Percentiles rank a stretch among this genome's conserved stretches.
Conservation (phyloP, 2,888 invertebrate species). For the Antheraea assamensis region DNA sequence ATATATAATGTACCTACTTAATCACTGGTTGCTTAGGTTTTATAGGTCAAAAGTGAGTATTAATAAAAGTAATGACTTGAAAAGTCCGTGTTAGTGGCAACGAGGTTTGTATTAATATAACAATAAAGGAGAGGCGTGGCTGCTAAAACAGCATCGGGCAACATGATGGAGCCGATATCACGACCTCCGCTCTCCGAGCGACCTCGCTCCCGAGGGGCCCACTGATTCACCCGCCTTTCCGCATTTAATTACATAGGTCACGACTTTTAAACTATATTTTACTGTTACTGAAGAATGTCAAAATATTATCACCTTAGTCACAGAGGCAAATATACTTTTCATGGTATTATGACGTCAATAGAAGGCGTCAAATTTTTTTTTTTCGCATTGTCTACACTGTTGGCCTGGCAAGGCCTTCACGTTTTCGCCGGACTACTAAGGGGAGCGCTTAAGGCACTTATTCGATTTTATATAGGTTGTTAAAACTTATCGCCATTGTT, state of each 20-base stretch:
- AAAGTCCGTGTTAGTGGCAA: conserved; percentile 34
- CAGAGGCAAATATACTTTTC: background rate
- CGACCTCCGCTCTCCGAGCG: conserved; percentile 51
- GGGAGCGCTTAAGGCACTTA: too few relatives aligned
- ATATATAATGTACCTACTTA: background rate
- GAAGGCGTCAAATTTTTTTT: too few relatives aligned
- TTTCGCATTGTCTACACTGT: too few relatives aligned
- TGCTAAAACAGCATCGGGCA: conserved; percentile 33
- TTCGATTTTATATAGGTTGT: too few relatives aligned
- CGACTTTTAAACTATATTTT: conserved; percentile 21
- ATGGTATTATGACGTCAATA: background rate
- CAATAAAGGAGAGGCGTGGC: conserved; percentile 61
- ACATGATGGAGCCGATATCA: conserved; percentile 51
- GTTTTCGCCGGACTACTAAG: too few relatives aligned
- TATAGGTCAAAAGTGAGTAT: conserved; percentile 13
- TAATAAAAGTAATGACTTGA: conserved; percentile 26
- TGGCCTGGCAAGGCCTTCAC: too few relatives aligned
- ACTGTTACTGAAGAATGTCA: conserved; percentile 1
- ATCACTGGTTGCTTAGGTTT: background rate
- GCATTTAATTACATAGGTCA: conserved; percentile 38
- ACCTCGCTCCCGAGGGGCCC: conserved; percentile 55
- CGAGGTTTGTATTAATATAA: conserved; percentile 52
- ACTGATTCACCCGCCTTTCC: conserved; percentile 48
- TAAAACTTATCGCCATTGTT: too few relatives aligned
- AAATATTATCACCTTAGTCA: background rate